phyloP scores from a whole-genome alignment of 2,113 vertebrate species.

The Takifugu flavidus region DNA sequence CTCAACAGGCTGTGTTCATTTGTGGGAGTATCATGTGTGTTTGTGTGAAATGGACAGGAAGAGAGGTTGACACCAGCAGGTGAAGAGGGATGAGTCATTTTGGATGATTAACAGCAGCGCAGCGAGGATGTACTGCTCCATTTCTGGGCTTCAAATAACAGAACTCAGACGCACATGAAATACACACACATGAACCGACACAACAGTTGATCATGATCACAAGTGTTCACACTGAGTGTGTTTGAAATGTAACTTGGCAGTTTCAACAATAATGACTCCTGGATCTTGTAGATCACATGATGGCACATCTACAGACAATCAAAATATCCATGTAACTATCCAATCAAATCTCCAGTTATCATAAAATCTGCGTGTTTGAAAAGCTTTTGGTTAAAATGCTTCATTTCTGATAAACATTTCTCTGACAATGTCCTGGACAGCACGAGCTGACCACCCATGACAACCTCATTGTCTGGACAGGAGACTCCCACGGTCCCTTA shows the following conservation, averaged over 20 bases:
- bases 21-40: conserved; percentile 16
- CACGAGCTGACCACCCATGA: too few species aligned
- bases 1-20: conserved; percentile 13
- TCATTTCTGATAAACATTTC: too few species aligned
- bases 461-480: too few species aligned
- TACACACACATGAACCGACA: conserved; percentile 1
- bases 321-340: too few species aligned
- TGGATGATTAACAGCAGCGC: conserved; percentile 29
- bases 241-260: background rate
- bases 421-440: too few species aligned
- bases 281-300: too few species aligned
- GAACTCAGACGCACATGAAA: background rate
- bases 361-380: too few species aligned
- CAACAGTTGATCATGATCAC: conserved; percentile 20
- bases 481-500: too few species aligned
- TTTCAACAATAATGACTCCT: too few species aligned
- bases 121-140: conserved; percentile 12
- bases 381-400: too few species aligned
- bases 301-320: too few species aligned
- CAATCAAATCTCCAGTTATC: too few species aligned
- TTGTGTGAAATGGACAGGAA: conserved; percentile 23
- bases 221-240: conserved; percentile 41
- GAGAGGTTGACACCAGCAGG: conserved; percentile 37
- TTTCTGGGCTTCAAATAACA: conserved; percentile 13
- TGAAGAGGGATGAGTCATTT: conserved; percentile 44